A percentile compares a stretch with the other conserved stretches of the same genome.
phyloP scores from a whole-genome alignment of 2,888 invertebrate species.

The Teleogryllus oceanicus region DNA sequence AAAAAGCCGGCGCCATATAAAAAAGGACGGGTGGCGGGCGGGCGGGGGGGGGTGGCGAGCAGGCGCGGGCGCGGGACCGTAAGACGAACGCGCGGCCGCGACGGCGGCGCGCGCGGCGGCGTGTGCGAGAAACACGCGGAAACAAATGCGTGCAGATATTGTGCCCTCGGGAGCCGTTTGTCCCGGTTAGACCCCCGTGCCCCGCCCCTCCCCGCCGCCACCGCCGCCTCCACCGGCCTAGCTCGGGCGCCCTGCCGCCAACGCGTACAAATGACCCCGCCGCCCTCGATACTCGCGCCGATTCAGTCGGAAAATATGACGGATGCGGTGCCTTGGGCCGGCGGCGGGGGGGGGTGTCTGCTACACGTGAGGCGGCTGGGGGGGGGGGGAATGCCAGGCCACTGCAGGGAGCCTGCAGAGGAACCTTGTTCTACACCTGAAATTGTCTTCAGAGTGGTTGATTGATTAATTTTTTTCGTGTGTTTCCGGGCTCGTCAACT shows the following conservation, averaged over 20 bases:
- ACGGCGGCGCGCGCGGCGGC: background rate
- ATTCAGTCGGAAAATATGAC: conserved; percentile 9
- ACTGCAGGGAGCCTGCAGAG: too few species aligned
- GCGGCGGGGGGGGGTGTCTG: background rate
- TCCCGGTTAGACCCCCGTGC: background rate
- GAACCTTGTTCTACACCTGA: too few species aligned
- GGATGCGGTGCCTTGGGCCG: background rate
- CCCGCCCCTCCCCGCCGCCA: background rate
- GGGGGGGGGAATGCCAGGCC: too few species aligned
- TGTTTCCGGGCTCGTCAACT: too few species aligned
- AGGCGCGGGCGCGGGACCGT: background rate
- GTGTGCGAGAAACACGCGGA: background rate
- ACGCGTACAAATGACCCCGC: background rate
- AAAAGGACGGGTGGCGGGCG: background rate
- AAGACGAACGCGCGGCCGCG: background rate
- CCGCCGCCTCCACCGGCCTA: background rate
- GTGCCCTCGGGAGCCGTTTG: conserved; percentile 18
- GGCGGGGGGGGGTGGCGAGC: background rate
- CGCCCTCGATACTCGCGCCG: background rate
- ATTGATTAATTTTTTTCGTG: too few species aligned
- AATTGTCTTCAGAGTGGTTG: too few species aligned
- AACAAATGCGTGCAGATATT: conserved; percentile 9
- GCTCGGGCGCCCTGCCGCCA: background rate
- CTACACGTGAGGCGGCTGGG: too few species aligned
- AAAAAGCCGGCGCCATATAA: background rate